Evolutionary conservation across 2,113 vertebrate species (phyloP), one percentile per base, ranked within the genome.

Genomic region (Erythrocebus patas): DNA sequence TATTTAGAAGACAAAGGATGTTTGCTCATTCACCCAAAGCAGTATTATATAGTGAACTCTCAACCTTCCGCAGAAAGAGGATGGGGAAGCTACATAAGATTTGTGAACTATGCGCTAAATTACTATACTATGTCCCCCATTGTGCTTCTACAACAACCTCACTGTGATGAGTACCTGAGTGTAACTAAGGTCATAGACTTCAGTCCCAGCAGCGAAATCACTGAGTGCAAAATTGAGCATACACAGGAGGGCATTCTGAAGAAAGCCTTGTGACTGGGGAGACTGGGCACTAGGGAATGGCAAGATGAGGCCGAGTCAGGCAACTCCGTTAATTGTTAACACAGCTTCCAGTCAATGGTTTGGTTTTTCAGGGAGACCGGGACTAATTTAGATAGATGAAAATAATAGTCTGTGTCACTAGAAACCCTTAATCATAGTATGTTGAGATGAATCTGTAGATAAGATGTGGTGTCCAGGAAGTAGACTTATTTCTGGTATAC

Each of bases 21-120:
- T 96, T 98, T 98, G 30, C 5, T 98, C 81, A 96, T 82, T 98
- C 57, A 98, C 59, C 13, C 84, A 97, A 96, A 98, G 57, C 52
- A 91, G 91, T 78, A 98, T 78, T 97, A 35, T 73, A 66, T 84
- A 97, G 89, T 83, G 97, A 98, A 95, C 50, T 8, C 97, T 27
- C 70, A 98, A 50, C 12, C 43, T 98, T 98, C 68, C 68, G 59
- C 32, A 81, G n/a, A 27, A 97, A 95, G 52, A 86, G 5, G 43
- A 90, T 4, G 25, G 27, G 55, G 1, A 0, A 97, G 61, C 35
- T 13, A 81, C 91, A 73, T 83, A 93, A 97, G 43, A 97, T 93
- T 95, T 96, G 55, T 93, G 38, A 94, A 94, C 35, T 72, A 1
- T 94, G 12, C 57, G 23, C 8, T 90, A 96, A 83, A 97, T 91